Base-by-base conservation (phyloP, 1,140 invertebrate species). In the Papilio polyxenes region DNA sequence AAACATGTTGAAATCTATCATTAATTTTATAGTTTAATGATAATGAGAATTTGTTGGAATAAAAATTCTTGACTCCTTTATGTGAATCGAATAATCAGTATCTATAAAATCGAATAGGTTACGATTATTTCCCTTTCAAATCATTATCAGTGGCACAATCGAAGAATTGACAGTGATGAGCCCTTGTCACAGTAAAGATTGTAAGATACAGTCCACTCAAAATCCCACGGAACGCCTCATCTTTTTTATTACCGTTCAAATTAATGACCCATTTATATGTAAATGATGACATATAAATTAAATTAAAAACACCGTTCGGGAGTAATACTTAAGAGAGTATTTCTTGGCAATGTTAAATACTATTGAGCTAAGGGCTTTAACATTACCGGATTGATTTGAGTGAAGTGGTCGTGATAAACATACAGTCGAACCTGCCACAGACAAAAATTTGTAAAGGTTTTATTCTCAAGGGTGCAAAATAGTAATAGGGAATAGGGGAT, bases 191-290 rank as follows among this genome's bases (percentile, higher is more conserved):
- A 20, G 13, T 48, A 20, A 20, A 75, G 74, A 75, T 75, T 77
- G 20, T 15, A 53, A n/a, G 75, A 77, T 77, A 77, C 11, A 31
- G 0, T 44, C 44, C 44, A 31, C 20, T 20, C 48, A 75, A 23
- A 51, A 51, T 77, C 75, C 75, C 75, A 77, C 75, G 44, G 48
- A 76, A 76, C n/a, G 75, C 20, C 20, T 53, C 20, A 56, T 51
- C 75, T 48, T 56, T 77, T 77, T 49, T 49, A 77, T 77, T 13
- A 75, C 74, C 74, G 75, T 77, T 77, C 48, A 51, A 77, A 77
- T 77, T 20, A 77, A 77, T 51, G 44, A 53, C 9, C 75, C 17
- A 53, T 77, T 77, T 77, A 31, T 77, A 77, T 53, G 75, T 15
- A 31, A 77, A 77, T 77, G 11, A 31, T 51, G 23, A 31, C 49